Conservation (phyloP, 2,113 vertebrate species). For the Trichechus manatus region DNA sequence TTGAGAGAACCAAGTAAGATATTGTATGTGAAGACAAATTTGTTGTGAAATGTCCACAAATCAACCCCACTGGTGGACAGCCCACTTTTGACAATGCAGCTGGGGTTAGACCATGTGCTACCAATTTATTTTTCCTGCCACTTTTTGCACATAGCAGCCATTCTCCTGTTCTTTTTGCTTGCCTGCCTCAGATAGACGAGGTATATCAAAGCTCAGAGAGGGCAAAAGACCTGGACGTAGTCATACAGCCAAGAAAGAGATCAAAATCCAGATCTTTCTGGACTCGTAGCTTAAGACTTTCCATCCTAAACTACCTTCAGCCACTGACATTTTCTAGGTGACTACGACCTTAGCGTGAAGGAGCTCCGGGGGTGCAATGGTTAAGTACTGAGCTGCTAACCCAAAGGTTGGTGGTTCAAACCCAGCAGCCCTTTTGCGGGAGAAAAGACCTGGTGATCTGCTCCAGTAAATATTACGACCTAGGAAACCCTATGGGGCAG, state of each 20-base stretch:
- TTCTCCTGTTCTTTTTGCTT: background rate
- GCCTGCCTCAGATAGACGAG: background rate
- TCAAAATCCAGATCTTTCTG: background rate
- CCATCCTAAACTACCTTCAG: background rate
- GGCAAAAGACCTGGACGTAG: background rate
- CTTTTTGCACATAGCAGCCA: background rate
- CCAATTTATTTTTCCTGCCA: background rate
- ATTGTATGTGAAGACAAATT: background rate
- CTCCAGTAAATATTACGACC: too few relatives aligned
- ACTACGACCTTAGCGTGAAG: background rate
- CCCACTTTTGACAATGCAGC: background rate
- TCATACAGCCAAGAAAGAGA: background rate
- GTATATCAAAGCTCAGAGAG: background rate
- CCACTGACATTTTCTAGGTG: background rate
- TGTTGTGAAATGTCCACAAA: background rate
- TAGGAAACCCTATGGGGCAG: too few relatives aligned
- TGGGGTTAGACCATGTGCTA: too few relatives aligned
- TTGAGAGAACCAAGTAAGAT: conserved; percentile 24
- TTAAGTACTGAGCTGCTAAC: too few relatives aligned
- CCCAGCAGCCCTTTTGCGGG: too few relatives aligned
- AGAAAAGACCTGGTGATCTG: too few relatives aligned
- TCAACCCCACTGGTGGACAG: background rate
- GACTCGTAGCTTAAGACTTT: background rate
- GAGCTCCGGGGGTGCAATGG: too few relatives aligned
- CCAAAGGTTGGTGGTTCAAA: too few relatives aligned